phyloP scores from a whole-genome alignment of 2,797 vertebrate genomes.

The Lophius americanus region DNA sequence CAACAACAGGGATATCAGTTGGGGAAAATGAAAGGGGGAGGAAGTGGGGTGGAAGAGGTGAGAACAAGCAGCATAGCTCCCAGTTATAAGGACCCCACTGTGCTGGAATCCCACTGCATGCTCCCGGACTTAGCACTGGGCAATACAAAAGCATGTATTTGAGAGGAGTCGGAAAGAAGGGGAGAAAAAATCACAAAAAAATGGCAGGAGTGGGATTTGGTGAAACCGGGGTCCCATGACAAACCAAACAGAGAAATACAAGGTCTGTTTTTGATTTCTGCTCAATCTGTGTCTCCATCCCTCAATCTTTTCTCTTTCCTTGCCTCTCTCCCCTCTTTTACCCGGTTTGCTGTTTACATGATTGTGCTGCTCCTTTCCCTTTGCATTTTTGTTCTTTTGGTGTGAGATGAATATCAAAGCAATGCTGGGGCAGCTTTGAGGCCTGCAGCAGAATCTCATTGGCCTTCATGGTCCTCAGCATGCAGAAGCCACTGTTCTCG shows the following conservation, averaged over 20 bases:
- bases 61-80: slow-evolving; percentile 77
- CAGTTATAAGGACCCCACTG: slow-evolving; percentile 80
- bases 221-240: slow-evolving; percentile 85
- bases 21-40: slow-evolving; percentile 69
- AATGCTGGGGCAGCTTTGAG: slow-evolving; percentile 81
- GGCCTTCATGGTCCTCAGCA: slow-evolving; percentile 75
- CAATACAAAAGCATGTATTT: slow-evolving; percentile 74
- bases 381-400: slow-evolving; percentile 88
- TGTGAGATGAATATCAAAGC: slow-evolving; percentile 94
- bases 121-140: slow-evolving; percentile 62
- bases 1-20: slow-evolving; percentile 64
- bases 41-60: slow-evolving; percentile 64
- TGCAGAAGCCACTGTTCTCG: slow-evolving; percentile 76
- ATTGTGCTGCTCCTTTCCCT: slow-evolving; percentile 76
- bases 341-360: slow-evolving; percentile 80
- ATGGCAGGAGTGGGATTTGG: slow-evolving; percentile 85
- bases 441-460: slow-evolving; percentile 88
- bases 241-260: slow-evolving; percentile 87
- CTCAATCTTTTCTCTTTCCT: slow-evolving; percentile 60
- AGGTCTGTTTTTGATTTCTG: slow-evolving; percentile 89
- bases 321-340: slow-evolving; percentile 55
- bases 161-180: slow-evolving; percentile 52
- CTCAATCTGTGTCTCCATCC: slow-evolving; percentile 69
- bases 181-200: slow-evolving; percentile 73
- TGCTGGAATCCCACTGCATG: slow-evolving; percentile 73